Conservation (phyloP, 2,888 invertebrate species). For the Synergus gifuensis region DNA sequence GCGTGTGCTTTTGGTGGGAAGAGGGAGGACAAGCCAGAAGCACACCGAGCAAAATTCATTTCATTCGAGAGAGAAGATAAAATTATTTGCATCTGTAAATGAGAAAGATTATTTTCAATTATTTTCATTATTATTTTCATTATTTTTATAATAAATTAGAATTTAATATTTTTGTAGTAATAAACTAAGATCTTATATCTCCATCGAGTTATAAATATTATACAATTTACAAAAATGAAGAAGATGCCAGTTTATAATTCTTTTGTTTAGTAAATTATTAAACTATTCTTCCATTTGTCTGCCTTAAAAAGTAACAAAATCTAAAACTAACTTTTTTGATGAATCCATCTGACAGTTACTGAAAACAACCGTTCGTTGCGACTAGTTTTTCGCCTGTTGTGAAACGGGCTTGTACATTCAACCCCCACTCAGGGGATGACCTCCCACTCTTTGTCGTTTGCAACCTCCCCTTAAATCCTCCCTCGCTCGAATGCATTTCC, state of each 20-base stretch:
- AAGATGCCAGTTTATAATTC: not conserved
- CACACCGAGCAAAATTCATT: slow-evolving; percentile 66
- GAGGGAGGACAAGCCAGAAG: slow-evolving; percentile 59
- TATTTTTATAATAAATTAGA: not conserved
- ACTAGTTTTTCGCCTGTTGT: slow-evolving; percentile 57
- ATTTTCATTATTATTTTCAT: not conserved
- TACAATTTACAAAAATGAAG: not conserved
- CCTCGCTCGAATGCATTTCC: slow-evolving; percentile 46
- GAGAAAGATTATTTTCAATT: not conserved
- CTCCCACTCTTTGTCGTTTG: slow-evolving; percentile 43
- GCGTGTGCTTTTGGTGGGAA: slow-evolving; percentile 60
- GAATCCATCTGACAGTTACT: not conserved
- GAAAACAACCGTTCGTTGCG: not conserved
- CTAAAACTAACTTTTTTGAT: not conserved
- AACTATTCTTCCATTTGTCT: not conserved
- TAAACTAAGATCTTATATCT: not conserved
- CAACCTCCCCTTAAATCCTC: slow-evolving; percentile 61
- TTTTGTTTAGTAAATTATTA: not conserved
- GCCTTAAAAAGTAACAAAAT: not conserved
- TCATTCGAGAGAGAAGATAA: not conserved
- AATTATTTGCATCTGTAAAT: not conserved
- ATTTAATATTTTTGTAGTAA: not conserved
- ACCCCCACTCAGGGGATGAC: slow-evolving; percentile 56
- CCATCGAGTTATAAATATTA: accelerated
- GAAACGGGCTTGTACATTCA: slow-evolving; percentile 63